These are phyloP conservation scores for Xiphorhynchus erythropygius DNA, from an alignment of 2,797 vertebrate genomes.

Conservation along the genomic window DNA sequence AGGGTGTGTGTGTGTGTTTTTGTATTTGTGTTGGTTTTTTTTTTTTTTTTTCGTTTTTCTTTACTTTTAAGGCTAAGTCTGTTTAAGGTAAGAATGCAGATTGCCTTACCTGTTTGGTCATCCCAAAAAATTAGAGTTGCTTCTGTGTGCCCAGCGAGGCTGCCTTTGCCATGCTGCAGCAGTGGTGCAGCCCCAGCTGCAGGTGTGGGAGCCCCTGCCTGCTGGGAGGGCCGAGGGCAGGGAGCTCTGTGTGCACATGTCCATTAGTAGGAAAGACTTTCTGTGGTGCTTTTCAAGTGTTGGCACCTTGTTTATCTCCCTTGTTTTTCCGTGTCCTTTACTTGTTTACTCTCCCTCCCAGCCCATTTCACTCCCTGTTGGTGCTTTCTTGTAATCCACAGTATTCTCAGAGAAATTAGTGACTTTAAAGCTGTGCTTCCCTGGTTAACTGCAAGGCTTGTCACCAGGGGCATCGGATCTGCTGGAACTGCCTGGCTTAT, in stretches of 20 bases:
- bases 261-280: not conserved
- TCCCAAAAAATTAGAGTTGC: not conserved
- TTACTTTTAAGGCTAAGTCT: not conserved
- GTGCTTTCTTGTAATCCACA: not conserved
- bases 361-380: fast-evolving
- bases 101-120: not conserved
- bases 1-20: not conserved
- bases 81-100: not conserved
- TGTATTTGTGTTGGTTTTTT: not conserved
- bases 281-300: not conserved
- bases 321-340: not conserved
- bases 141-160: not conserved
- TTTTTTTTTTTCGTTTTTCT: not conserved
- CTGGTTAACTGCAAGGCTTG: not conserved
- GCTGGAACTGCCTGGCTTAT: not conserved
- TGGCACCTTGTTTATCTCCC: not conserved
- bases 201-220: not conserved
- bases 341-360: not conserved
- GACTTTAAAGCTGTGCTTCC: not conserved
- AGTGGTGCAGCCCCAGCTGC: not conserved
- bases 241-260: not conserved
- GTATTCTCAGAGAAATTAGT: not conserved
- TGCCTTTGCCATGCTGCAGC: fast-evolving
- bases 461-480: not conserved
- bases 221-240: not conserved